Evolutionary conservation across 2,797 vertebrate genomes (phyloP), one percentile per base, ranked within the genome.

Genomic region (Anniella stebbinsi): DNA sequence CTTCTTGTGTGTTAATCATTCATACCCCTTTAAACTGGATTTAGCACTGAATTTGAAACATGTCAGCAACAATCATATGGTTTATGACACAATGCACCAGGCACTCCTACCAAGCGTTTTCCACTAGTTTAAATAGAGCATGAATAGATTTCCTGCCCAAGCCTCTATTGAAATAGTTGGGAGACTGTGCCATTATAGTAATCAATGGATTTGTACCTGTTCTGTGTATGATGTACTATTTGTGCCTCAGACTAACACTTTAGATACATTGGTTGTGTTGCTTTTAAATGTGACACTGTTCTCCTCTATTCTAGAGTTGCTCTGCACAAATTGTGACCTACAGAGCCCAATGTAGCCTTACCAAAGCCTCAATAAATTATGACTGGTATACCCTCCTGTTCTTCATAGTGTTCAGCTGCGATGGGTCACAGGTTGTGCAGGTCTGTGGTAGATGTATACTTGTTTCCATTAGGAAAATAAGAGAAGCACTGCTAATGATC

Each of bases 21-120:
- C 92, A 54, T 11, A 89, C 92, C 84, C 91, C 93, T 93, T 94
- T 92, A 94, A 92, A 90, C 87, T 90, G 9, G 84, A 87, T 48
- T 93, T 94, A 91, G 91, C 88, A 91, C 10, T 92, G 75, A 93
- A 92, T 36, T 1, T 13, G 82, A 93, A 54, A 67, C 91, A 0
- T 90, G 80, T 92, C 28, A 48, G 83, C 86, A 87, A 88, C 72
- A 41, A 90, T 25, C 10, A 9, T 48, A 84, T 54, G 66, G 2
- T 54, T 70, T 72, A 69, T 45, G 28, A 25, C 21, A 36, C 57
- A 38, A 12, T 69, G 51, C 10, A 30, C 70, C 51, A 63, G 75
- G 23, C 3, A n/a, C 23, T 57, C 48, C 10, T 69, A 17, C 23
- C 67, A 38, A 33, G 25, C 54, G 63, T 38, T 76, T 75, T 60